Evolutionary conservation across 2,888 invertebrate species (phyloP), one percentile per base, ranked within the genome.

Genomic region (Slavum lentiscoides): DNA sequence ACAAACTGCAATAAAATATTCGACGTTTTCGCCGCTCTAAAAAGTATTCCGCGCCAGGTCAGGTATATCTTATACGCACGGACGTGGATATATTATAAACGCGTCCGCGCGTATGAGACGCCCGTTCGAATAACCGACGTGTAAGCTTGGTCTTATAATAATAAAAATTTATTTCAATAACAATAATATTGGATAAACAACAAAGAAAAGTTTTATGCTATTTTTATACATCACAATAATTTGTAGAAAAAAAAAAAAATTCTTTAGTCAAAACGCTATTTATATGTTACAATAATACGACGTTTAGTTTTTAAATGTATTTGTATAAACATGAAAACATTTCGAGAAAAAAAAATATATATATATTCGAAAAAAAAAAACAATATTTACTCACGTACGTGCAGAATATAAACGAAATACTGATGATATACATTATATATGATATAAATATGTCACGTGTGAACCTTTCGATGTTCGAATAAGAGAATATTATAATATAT

Each of bases 111-210:
- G 49, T 13, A 11, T 13, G 1, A 11, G 49, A 11, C 2, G 8
- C 11, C 49, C 1, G 49, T 11, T 9, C 43, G 7, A 7, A 43
- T 43, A 43, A 43, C 6, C 43, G 43, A 43, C 43, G 43, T 30
- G 4, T 30, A 43, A 7, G 7, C 11, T 3, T 49, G 49, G 15
- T 72, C n/a, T 37, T 77, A 77, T 69, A 77, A 77, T 77, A 77
- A 77, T 77, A 77, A 77, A 77, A 77, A 70, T 77, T 70, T 77
- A 77, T 77, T 77, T 77, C 69, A 70, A 77, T 77, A 77, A 77
- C 77, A 77, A 77, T 77, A 77, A 70, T 77, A 70, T 70, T 77
- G 69, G 77, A 70, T 70, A 77, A 77, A 77, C 77, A 77, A 77
- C 77, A 77, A 77, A 77, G 77, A 77, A 77, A 77, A 77, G 77